These are phyloP conservation scores for Chaetorhynchus papuensis DNA, from an alignment of 2,113 vertebrate genomes.

Conservation along the genomic window DNA sequence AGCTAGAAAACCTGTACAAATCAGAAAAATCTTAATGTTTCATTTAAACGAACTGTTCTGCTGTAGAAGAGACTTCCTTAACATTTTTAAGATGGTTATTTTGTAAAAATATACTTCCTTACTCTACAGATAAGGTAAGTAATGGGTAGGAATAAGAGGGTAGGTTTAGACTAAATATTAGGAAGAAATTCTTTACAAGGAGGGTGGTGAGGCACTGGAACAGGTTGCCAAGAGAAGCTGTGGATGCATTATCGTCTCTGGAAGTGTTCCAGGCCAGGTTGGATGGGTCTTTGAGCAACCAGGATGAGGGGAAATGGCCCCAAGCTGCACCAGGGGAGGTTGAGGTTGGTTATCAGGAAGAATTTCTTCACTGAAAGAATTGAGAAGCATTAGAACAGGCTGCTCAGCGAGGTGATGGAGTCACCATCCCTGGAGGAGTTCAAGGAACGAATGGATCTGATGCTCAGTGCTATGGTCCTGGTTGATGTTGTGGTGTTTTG, in stretches of 20 bases:
- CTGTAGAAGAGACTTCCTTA: background rate
- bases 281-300: background rate
- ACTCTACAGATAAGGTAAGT: background rate
- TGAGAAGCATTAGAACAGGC: background rate
- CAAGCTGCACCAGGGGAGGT: background rate
- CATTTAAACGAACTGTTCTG: background rate
- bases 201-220: background rate
- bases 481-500: accelerated
- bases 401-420: background rate
- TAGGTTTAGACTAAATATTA: background rate
- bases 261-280: background rate
- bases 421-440: background rate
- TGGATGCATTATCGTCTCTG: background rate
- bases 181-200: background rate
- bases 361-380: background rate
- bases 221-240: background rate
- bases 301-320: background rate
- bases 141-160: background rate
- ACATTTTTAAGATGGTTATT: background rate
- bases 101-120: background rate
- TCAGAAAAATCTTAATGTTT: background rate
- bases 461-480: background rate
- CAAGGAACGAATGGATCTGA: background rate
- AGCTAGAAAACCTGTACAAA: background rate
- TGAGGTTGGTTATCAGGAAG: background rate